phyloP scores from a whole-genome alignment of 2,797 vertebrate species.

The Triplophysa bombifrons region DNA sequence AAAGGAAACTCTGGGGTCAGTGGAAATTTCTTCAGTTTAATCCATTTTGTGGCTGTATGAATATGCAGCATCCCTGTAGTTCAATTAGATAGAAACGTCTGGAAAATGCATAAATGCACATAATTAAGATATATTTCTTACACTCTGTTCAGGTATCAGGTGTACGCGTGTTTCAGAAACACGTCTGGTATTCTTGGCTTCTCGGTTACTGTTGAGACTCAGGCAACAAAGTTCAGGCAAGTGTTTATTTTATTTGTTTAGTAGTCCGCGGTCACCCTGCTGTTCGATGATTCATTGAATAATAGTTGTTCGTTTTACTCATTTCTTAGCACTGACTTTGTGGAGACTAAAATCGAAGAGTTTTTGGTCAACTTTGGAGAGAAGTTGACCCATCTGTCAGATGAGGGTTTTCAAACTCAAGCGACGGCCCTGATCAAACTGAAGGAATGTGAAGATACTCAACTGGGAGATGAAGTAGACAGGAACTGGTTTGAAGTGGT shows the following conservation, averaged over 20 bases:
- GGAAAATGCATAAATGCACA: neutral
- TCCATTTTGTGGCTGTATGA: no score
- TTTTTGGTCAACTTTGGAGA: conserved; percentile 87
- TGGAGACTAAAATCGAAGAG: conserved; percentile 92
- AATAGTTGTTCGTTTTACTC: neutral
- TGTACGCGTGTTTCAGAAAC: conserved; percentile 92
- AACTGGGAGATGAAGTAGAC: conserved; percentile 94
- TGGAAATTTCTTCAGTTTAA: conserved; percentile 1
- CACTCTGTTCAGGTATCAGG: conserved; percentile 81
- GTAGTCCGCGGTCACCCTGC: no score
- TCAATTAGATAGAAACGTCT: neutral
- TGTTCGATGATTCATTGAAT: neutral
- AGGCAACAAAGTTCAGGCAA: conserved; percentile 94
- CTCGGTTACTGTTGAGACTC: conserved; percentile 92
- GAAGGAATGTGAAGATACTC: conserved; percentile 92
- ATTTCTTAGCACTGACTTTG: conserved; percentile 85
- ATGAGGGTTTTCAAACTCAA: conserved; percentile 89
- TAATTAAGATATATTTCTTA: neutral
- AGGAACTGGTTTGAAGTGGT: conserved; percentile 94
- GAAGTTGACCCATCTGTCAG: conserved; percentile 81
- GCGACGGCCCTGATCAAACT: conserved; percentile 92
- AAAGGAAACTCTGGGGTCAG: conserved; percentile 87
- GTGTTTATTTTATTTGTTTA: conserved; percentile 33
- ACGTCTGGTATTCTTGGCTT: conserved; percentile 95
- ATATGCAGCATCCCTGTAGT: neutral